Evolutionary conservation across 1,140 invertebrate genomes (phyloP), one percentile per base, ranked within the genome.

Genomic region (Radopholus similis): DNA sequence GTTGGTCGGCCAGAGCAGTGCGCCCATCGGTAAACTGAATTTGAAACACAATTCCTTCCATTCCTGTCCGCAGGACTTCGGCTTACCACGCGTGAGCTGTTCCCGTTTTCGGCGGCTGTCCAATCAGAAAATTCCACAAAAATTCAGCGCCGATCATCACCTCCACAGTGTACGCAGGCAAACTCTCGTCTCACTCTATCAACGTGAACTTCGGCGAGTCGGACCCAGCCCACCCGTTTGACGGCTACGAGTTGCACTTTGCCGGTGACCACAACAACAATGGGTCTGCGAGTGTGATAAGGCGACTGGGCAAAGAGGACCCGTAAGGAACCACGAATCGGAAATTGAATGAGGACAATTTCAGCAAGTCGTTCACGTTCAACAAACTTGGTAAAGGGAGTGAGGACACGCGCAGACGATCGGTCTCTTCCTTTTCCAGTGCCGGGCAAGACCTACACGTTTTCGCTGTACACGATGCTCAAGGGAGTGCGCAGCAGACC

Each of bases 331-430:
- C 23, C 9, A 23, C 23, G 30, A 47, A 47, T 47, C 5, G 26
- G 6, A 8, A 47, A 15, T 15, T 21, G 15, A 47, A 47, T 47
- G 13, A 0, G n/a, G 1, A 57, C 18, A 26, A 40, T 40, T 78
- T 67, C 63, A 79, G 78, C 30, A 78, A 74, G 54, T 80, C 78
- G n/a, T 76, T 77, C 26, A 80, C 77, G n/a, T 80, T 80, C 79
- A 80, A 78, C 53, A 82, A 82, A 57, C 49, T 80, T n/a, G n/a
- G n/a, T n/a, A n/a, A n/a, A n/a, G n/a, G n/a, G n/a, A n/a, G n/a
- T n/a, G n/a, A n/a, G n/a, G n/a, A n/a, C n/a, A n/a, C n/a, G n/a
- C n/a, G n/a, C n/a, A n/a, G n/a, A n/a, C n/a, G n/a, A n/a, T n/a
- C n/a, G n/a, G n/a, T n/a, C n/a, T n/a, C n/a, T n/a, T n/a, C n/a